Conservation (phyloP, 2,113 vertebrate species). For the Onychorhynchus coronatus region DNA sequence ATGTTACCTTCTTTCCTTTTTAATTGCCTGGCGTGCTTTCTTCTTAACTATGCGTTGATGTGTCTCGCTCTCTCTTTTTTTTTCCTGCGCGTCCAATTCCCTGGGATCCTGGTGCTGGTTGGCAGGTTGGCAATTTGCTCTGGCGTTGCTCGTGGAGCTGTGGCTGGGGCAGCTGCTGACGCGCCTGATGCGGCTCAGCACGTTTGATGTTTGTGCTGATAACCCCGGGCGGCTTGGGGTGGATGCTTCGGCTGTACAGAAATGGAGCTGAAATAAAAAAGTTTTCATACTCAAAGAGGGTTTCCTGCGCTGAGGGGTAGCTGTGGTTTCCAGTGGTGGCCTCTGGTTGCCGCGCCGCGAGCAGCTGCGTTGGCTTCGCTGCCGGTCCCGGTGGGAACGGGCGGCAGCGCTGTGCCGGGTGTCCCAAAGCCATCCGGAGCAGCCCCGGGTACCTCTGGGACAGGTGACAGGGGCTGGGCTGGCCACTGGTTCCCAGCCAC, state of each 20-base stretch:
- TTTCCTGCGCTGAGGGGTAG: neutral
- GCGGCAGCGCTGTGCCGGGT: fast-evolving
- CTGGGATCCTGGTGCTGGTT: neutral
- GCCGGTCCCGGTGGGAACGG: fast-evolving
- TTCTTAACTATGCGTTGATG: neutral
- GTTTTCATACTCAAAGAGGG: neutral
- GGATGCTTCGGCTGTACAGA: neutral
- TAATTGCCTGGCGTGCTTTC: neutral
- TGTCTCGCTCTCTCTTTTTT: neutral
- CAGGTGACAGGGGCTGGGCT: fast-evolving
- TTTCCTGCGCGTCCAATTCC: neutral
- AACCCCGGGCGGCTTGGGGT: neutral
- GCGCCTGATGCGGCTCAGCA: fast-evolving
- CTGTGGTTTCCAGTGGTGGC: neutral
- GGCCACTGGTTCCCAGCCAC: neutral
- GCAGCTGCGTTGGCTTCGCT: neutral
- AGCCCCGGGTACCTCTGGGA: neutral
- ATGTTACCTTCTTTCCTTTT: neutral
- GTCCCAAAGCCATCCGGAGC: neutral
- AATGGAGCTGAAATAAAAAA: neutral
- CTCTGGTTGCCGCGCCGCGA: neutral
- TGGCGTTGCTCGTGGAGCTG: neutral
- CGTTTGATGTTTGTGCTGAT: neutral
- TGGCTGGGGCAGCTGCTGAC: neutral
- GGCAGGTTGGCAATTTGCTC: neutral